phyloP scores from a whole-genome alignment of 2,888 invertebrate species.

The Eucriotettix oculatus region DNA sequence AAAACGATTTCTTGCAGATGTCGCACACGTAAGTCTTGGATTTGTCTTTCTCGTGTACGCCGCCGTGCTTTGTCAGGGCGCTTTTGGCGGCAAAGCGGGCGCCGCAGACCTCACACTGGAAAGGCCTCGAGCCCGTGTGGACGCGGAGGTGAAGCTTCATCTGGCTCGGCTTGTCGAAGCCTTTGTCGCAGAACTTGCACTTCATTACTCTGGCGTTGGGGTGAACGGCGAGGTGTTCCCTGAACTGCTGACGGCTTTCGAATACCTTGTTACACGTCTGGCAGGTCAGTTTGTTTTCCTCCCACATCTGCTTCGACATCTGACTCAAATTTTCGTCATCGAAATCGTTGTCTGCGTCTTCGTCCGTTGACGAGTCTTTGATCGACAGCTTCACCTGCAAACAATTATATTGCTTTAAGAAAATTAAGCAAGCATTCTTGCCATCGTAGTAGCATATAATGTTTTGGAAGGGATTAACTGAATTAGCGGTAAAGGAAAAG shows the following conservation, averaged over 20 bases:
- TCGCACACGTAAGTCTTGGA: constrained; percentile 14
- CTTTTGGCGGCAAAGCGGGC: constrained; percentile 14
- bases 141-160: constrained; percentile 8
- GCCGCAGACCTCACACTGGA: constrained; percentile 12
- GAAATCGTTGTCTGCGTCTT: too few relatives aligned
- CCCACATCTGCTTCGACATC: too few relatives aligned
- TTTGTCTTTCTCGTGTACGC: constrained; percentile 12
- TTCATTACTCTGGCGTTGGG: constrained; percentile 8
- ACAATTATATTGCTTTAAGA: too few relatives aligned
- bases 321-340: too few relatives aligned
- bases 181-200: constrained; percentile 8
- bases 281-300: background rate
- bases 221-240: constrained; percentile 7
- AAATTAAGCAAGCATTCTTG: too few relatives aligned
- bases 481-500: too few relatives aligned
- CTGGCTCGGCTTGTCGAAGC: constrained; percentile 7
- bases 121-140: constrained; percentile 9
- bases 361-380: too few relatives aligned
- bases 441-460: too few relatives aligned
- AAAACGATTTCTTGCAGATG: constrained; percentile 14
- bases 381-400: too few relatives aligned
- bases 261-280: constrained; percentile 7
- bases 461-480: too few relatives aligned
- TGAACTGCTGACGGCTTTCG: constrained; percentile 1
- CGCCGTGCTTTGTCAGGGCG: constrained; percentile 14